Conservation (phyloP, 1,140 invertebrate species). For the Cyrtorhinus lividipennis region DNA sequence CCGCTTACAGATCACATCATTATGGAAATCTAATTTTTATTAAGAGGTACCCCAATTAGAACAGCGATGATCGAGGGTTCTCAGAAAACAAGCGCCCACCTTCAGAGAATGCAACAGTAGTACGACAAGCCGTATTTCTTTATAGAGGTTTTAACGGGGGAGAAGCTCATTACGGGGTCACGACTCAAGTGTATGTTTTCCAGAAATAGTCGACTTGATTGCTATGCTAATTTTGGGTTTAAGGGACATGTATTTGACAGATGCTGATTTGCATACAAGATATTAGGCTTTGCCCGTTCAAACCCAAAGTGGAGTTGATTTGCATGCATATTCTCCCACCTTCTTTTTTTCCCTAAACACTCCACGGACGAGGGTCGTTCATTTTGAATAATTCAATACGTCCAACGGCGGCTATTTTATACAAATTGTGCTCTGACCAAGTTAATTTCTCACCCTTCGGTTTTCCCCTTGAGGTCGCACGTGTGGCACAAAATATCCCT, state of each 20-base stretch:
- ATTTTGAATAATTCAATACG: conserved; percentile 16
- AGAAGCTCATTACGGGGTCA: conserved; percentile 1
- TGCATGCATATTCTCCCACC: conserved; percentile 13
- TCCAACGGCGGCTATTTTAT: conserved; percentile 11
- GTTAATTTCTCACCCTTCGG: conserved; percentile 10
- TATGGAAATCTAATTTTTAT: too few species aligned
- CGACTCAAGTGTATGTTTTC: neutral
- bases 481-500: neutral
- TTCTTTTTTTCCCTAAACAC: conserved; percentile 13
- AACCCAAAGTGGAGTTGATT: conserved; percentile 10
- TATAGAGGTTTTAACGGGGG: too few species aligned
- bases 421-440: conserved; percentile 15
- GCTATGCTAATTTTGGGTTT: neutral
- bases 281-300: neutral
- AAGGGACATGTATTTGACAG: conserved; percentile 7
- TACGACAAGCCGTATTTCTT: too few species aligned
- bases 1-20: too few species aligned
- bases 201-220: neutral
- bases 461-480: neutral
- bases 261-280: conserved; percentile 12
- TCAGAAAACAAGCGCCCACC: too few species aligned
- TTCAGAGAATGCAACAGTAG: too few species aligned
- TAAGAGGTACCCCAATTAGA: too few species aligned
- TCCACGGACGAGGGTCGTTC: conserved; percentile 2
- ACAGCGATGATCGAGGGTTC: too few species aligned